phyloP scores from a whole-genome alignment of 2,888 invertebrate genomes.

The Philhelius pedissequus region DNA sequence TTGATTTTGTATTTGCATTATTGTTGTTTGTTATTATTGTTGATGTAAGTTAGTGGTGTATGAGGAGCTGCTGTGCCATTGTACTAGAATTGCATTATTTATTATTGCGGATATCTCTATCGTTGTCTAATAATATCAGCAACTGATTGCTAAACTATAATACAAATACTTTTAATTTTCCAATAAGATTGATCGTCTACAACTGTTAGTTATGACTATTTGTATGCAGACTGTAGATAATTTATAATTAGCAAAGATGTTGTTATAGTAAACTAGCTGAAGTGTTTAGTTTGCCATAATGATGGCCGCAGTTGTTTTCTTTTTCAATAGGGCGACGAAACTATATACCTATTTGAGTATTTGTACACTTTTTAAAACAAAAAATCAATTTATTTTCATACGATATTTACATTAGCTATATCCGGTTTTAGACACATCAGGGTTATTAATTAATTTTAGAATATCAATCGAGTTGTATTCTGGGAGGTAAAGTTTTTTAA shows the following conservation, averaged over 20 bases:
- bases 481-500: too few species aligned
- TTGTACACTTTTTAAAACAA: too few species aligned
- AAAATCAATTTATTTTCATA: too few species aligned
- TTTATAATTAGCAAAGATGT: background rate
- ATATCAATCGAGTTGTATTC: too few species aligned
- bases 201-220: background rate
- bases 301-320: too few species aligned
- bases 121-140: background rate
- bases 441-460: too few species aligned
- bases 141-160: constrained; percentile 27
- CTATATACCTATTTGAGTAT: too few species aligned
- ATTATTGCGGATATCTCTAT: constrained; percentile 26
- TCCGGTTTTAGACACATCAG: too few species aligned
- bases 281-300: too few species aligned
- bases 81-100: constrained; percentile 6
- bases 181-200: constrained; percentile 44
- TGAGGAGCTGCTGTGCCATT: background rate
- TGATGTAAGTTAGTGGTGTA: background rate
- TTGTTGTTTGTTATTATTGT: constrained; percentile 6
- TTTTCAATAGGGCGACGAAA: too few species aligned
- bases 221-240: background rate
- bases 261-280: background rate
- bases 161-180: constrained; percentile 23
- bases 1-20: constrained; percentile 29
- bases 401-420: too few species aligned